Evolutionary conservation across 1,140 invertebrate species (phyloP).

Genomic region (Papilio polytes): DNA sequence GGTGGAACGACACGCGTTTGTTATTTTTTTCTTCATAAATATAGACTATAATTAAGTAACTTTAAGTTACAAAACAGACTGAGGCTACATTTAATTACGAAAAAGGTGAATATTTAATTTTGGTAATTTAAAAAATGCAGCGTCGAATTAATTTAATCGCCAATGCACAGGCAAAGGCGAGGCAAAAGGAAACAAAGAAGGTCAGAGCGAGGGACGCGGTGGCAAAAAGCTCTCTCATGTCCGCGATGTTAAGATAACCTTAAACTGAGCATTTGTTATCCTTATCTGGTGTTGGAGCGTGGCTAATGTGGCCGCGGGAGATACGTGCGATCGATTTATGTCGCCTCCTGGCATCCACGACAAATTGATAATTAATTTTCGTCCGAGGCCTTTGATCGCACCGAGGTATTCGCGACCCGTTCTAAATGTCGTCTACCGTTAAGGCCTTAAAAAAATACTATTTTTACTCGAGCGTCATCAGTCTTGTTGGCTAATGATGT

Average conservation of each 20-base stretch:
- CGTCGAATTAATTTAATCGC: constrained; percentile 15
- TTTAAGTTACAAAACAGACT: no score
- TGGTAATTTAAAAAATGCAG: constrained; percentile 15
- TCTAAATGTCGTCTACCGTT: constrained; percentile 62
- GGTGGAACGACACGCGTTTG: no score
- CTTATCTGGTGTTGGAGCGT: constrained; percentile 79
- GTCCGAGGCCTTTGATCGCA: constrained; percentile 75
- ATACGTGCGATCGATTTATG: constrained; percentile 81
- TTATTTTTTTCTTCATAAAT: no score
- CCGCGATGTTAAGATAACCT: constrained; percentile 81
- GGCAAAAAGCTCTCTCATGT: constrained; percentile 82
- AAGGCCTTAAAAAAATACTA: constrained; percentile 51
- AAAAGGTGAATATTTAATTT: background rate
- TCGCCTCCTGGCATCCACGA: constrained; percentile 79
- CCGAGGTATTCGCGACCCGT: constrained; percentile 73
- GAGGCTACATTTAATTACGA: no score
- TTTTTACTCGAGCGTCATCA: constrained; percentile 39
- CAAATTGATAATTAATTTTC: constrained; percentile 84
- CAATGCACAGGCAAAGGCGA: constrained; percentile 26
- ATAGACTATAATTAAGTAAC: no score
- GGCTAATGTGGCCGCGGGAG: constrained; percentile 80
- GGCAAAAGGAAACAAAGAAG: constrained; percentile 56
- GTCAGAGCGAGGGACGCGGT: constrained; percentile 71
- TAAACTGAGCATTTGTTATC: constrained; percentile 83
- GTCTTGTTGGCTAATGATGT: constrained; percentile 26